phyloP scores from a whole-genome alignment of 2,113 vertebrate genomes.

The Tursiops truncatus region DNA sequence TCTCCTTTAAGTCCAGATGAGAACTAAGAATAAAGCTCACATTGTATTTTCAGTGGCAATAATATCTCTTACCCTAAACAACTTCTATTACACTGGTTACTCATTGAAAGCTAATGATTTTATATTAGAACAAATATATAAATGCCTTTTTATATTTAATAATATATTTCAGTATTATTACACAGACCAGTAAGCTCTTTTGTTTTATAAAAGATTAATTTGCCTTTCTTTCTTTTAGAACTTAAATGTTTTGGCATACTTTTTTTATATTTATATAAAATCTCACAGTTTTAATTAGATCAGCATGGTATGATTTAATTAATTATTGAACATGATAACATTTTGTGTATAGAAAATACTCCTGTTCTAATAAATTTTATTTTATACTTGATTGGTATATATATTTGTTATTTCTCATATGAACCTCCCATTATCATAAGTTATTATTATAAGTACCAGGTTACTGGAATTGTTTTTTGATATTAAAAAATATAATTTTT shows the following conservation, averaged over 20 bases:
- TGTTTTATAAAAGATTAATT: background rate
- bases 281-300: background rate
- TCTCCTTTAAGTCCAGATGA: background rate
- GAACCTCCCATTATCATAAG: background rate
- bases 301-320: background rate
- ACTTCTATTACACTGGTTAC: background rate
- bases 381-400: background rate
- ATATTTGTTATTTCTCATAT: background rate
- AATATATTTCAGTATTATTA: background rate
- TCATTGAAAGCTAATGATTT: background rate
- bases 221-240: background rate
- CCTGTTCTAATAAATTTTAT: background rate
- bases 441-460: background rate
- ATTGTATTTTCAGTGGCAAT: background rate
- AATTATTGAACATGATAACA: background rate
- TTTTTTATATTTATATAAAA: background rate
- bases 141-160: background rate
- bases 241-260: background rate
- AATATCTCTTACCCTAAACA: background rate
- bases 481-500: background rate
- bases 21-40: background rate
- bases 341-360: background rate
- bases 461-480: background rate
- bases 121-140: background rate
- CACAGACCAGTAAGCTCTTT: background rate